Evolutionary conservation across 2,888 invertebrate genomes (phyloP).

Genomic region (Urechis unicinctus): DNA sequence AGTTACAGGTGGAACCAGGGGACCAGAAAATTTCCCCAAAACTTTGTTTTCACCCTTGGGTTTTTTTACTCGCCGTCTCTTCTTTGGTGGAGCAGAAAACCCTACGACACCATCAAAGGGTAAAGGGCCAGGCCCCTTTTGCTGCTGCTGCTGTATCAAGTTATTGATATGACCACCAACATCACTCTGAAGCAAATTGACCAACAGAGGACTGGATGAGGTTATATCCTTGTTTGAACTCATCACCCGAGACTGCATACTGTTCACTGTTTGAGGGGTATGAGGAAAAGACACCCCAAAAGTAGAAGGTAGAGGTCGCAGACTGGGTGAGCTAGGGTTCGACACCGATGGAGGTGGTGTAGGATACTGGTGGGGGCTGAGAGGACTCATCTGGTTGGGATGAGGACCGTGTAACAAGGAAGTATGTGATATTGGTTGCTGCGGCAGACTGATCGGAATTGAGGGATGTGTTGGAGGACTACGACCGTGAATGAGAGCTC

Average conservation of each 20-base stretch:
- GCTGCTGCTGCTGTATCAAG: slow-evolving; percentile 2
- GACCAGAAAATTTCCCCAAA: too few species aligned
- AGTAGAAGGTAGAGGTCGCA: not conserved
- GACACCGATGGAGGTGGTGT: slow-evolving; percentile 16
- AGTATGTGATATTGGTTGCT: not conserved
- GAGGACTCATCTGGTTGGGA: slow-evolving; percentile 6
- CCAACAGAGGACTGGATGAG: slow-evolving; percentile 76
- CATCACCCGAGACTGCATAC: slow-evolving; percentile 24
- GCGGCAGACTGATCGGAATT: not conserved
- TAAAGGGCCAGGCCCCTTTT: slow-evolving; percentile 9
- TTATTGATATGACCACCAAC: slow-evolving; percentile 17
- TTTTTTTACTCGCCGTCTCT: slow-evolving; percentile 12
- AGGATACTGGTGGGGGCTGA: slow-evolving; percentile 17
- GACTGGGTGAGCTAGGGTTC: slow-evolving; percentile 14
- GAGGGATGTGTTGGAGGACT: not conserved
- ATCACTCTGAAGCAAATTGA: slow-evolving; percentile 85
- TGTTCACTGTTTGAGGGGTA: slow-evolving; percentile 22
- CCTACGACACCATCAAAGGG: slow-evolving; percentile 10
- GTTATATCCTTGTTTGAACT: slow-evolving; percentile 21
- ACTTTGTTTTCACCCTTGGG: slow-evolving; percentile 4
- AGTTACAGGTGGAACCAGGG: not conserved
- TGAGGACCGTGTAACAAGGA: too few species aligned
- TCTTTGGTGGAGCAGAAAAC: slow-evolving; percentile 2
- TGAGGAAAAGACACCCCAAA: not conserved
- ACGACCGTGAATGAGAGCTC: not conserved